Percentiles rank a stretch among this genome's conserved stretches.
These are phyloP conservation scores for Mergus octosetaceus DNA, from an alignment of 2,797 vertebrate genomes.

Conservation along the genomic window DNA sequence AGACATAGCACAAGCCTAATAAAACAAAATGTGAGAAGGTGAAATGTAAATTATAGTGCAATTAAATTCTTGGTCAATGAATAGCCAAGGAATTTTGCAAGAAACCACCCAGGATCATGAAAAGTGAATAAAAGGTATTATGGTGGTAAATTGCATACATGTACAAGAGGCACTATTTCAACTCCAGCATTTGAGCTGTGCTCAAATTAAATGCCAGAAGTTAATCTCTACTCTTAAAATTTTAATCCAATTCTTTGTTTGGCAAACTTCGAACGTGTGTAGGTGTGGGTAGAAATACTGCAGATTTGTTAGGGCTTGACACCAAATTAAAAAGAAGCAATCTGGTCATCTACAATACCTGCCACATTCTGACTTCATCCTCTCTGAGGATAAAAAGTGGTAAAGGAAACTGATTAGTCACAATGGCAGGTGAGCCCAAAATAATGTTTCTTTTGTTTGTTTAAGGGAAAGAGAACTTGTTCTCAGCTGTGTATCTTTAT, in stretches of 20 bases:
- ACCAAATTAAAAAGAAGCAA: neutral
- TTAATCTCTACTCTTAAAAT: neutral
- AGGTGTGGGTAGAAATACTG: neutral
- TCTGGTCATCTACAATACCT: neutral
- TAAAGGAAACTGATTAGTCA: neutral
- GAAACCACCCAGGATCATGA: neutral
- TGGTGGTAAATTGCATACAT: neutral
- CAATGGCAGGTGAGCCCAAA: neutral
- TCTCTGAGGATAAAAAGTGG: neutral
- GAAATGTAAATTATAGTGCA: neutral
- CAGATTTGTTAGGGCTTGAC: neutral
- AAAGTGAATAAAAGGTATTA: neutral
- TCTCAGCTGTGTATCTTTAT: neutral
- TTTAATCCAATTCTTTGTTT: neutral
- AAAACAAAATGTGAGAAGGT: neutral
- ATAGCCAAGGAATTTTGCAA: neutral
- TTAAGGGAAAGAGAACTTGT: neutral
- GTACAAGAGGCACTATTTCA: neutral
- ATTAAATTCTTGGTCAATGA: neutral
- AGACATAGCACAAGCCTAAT: neutral
- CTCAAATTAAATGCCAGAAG: constrained; percentile 10
- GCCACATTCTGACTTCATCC: neutral
- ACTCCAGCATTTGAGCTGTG: neutral
- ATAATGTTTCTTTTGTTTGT: neutral
- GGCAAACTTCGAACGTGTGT: neutral